Percentiles rank a stretch among this genome's conserved stretches.
These are phyloP conservation scores for Ateles fusciceps DNA, from an alignment of 2,797 vertebrate genomes.

Conservation along the genomic window DNA sequence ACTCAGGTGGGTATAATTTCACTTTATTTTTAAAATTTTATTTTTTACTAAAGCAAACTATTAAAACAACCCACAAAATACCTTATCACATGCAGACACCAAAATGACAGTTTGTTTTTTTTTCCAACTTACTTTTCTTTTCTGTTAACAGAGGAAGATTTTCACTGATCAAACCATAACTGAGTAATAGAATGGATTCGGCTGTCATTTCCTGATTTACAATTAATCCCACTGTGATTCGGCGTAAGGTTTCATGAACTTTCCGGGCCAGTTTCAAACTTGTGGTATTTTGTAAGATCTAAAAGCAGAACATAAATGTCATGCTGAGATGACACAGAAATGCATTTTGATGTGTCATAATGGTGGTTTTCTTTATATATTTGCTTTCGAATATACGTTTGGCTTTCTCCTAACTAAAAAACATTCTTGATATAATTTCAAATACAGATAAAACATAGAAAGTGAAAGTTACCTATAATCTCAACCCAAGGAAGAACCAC, in stretches of 20 bases:
- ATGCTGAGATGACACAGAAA: background rate
- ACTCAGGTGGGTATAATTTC: background rate
- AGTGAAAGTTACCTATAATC: background rate
- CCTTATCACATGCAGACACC: background rate
- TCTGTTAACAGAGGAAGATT: slow-evolving; percentile 94
- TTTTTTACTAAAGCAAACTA: background rate
- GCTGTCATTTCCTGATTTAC: slow-evolving; percentile 89
- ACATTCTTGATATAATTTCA: background rate
- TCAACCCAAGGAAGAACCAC: background rate
- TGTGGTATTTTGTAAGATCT: slow-evolving; percentile 92
- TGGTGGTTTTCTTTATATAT: background rate
- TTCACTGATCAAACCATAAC: slow-evolving; percentile 94
- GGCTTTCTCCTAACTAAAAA: background rate
- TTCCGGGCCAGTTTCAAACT: slow-evolving; percentile 93
- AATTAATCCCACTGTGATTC: slow-evolving; percentile 91
- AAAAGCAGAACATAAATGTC: slow-evolving; percentile 48
- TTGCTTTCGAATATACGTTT: background rate
- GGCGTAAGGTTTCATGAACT: slow-evolving; percentile 91
- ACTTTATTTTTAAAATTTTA: background rate
- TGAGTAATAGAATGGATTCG: slow-evolving; percentile 91
- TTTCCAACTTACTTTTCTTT: slow-evolving; percentile 88
- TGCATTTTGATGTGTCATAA: background rate
- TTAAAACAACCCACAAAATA: background rate
- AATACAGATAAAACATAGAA: background rate
- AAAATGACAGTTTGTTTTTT: background rate